Base-by-base conservation (phyloP, 2,888 invertebrate genomes). In the Callyntrura guangdongensis region DNA sequence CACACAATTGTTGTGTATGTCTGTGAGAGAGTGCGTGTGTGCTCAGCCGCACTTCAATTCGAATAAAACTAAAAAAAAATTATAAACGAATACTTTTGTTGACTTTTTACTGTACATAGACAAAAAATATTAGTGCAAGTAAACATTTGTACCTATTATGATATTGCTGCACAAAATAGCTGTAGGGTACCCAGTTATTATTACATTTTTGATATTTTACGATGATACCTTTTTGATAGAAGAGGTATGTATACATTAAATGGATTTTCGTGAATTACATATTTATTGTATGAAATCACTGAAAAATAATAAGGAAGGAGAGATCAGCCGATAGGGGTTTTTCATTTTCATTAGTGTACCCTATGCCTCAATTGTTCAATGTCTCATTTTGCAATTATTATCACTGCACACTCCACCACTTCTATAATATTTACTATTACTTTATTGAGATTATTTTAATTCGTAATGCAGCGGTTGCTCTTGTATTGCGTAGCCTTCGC, bases 401-500 rank as follows among this genome's bases (percentile, higher is more conserved):
- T 36, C 36, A 36, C 6, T 36, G 36, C 36, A 36, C 36, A 36
- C 6, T 36, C 36, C 6, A 36, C 36, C 36, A 6, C 36, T 36
- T 36, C 6, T 4, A 36, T 6, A 36, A 36, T 36, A 36, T 36
- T 36, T 85, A 84, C 67, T 69, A 49, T 85, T 85, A 53, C 85
- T 5, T 53, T 85, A 85, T 22, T 59, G 17, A 9, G 14, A 59
- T 17, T 6, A 17, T 17, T 59, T 49, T 85, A 27, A 79, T 79
- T 79, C 25, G 22, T 27, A 20, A 72, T 56, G 88, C 83, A 89
- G 84, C 20, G 47, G 89, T 89, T 89, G 85, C 79, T 79, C 89
- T 89, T 89, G 89, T 85, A 53, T 67, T 84, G 79, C 36, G 25
- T 85, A 89, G 89, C 89, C 89, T 89, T 89, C 89, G 89, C 89